Base-by-base conservation (phyloP, 2,797 vertebrate species). In the Pseudomugil tenellus region DNA sequence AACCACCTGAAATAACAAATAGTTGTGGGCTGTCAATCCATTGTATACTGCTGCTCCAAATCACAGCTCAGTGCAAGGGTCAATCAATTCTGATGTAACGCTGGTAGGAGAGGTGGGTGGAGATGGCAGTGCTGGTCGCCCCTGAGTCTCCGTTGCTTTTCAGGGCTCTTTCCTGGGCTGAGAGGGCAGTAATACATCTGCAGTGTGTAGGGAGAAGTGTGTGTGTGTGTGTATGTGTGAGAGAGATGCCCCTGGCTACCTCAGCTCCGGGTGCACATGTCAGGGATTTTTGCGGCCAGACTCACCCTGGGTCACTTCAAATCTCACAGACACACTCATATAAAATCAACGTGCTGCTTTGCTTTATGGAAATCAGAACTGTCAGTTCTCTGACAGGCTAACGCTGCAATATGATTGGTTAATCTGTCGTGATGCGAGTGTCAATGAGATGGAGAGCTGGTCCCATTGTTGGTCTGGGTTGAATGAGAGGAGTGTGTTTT, bases 71-170 rank as follows among this genome's bases (percentile, higher is more conserved):
- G 87, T 64, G 61, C 88, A 90, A 77, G 76, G 90, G 89, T 91
- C 90, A 93, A 90, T 89, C 72, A 87, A 90, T 92, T 90, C 86
- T 93, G 87, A 92, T 90, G 88, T 91, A 92, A 93, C 81, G 77
- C 83, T 88, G 85, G 77, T 80, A 79, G 77, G 81, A 89, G 88
- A 90, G 89, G 91, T 90, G 86, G 84, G 84, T 87, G 81, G 86
- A 90, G 88, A 91, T 91, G 89, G 85, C 76, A 76, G 79, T 70
- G 78, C 84, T 86, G 81, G 86, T 88, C 88, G 91, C 86, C 89
- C 80, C 79, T 68, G 76, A 85, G 79, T 84, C 81, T 84, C 78
- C n/a, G 46, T 43, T 63, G 70, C 74, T 86, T 89, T 78, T 76
- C 72, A 80, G 74, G 81, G 79, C 81, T 83, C 62, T 80, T 89